A percentile compares a stretch with the other conserved stretches of the same genome.
Conservation (phyloP, 2,113 vertebrate genomes). For the Sclerurus mexicanus region DNA sequence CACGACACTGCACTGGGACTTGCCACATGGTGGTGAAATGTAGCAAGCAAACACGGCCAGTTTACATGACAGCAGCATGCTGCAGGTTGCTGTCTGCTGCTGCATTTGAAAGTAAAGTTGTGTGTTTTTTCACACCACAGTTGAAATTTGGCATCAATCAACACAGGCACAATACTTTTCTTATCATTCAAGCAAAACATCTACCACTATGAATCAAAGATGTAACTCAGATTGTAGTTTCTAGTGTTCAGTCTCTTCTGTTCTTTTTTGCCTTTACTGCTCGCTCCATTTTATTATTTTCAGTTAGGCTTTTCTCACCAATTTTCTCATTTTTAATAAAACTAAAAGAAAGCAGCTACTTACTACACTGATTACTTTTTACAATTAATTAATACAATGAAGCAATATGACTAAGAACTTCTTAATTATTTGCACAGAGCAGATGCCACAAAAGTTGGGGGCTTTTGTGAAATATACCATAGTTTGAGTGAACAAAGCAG, state of each 20-base stretch:
- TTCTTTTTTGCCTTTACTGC: background rate
- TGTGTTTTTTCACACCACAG: background rate
- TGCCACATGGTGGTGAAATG: background rate
- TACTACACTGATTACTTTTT: background rate
- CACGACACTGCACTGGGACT: background rate
- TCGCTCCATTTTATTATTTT: background rate
- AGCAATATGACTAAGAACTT: background rate
- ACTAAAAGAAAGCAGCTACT: background rate
- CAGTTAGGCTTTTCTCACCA: background rate
- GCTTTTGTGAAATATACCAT: background rate
- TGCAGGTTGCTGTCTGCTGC: background rate
- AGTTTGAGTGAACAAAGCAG: background rate
- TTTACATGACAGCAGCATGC: background rate
- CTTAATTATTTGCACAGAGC: background rate
- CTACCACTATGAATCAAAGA: background rate
- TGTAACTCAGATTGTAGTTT: background rate
- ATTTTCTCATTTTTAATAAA: background rate
- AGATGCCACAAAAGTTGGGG: background rate
- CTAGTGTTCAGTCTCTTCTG: background rate
- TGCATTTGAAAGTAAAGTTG: background rate
- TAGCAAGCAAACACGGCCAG: background rate
- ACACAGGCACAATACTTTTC: background rate
- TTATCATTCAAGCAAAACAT: background rate
- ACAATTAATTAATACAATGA: constrained; percentile 2
- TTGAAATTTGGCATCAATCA: background rate